Base-by-base conservation (phyloP, 2,888 invertebrate genomes). In the Dendrolimus pini region DNA sequence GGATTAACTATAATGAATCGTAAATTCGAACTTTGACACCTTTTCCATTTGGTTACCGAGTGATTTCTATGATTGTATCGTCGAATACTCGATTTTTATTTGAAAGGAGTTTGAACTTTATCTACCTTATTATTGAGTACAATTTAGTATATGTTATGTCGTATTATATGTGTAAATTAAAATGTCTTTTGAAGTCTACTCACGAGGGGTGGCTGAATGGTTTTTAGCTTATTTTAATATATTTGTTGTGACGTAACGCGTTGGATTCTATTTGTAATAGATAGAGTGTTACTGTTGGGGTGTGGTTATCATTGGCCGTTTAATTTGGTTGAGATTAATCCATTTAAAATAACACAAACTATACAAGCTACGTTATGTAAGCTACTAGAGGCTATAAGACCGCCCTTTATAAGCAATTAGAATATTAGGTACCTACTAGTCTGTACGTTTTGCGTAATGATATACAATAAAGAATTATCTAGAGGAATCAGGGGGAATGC, bases 21-120 rank as follows among this genome's bases (percentile, higher is more conserved):
- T 89, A 89, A 90, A 90, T 90, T 89, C 87, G 89, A 90, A 89
- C 89, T 90, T 89, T 89, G 89, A 89, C 90, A 90, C 90, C 89
- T 90, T 88, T 90, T 88, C 86, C 87, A 88, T 89, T 89, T 86
- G 81, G 82, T 79, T 81, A 81, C 47, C 78, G 79, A 83, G 79
- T 82, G 82, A 83, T 85, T 87, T 86, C 82, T 83, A 78, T 82
- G 78, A 83, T 80, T 84, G 80, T 80, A 71, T 71, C 68, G 61
- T 61, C 56, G 60, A 61, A 61, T 60, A 65, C 56, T 55, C 56
- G 56, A 47, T 9, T 58, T 2, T 7, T 30, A 9, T 13, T 41
- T 52, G n/a, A 59, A 54, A 9, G 55, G 8, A 64, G 57, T 63
- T 58, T 61, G 9, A 55, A 56, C 62, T 65, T 66, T 78, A 70